A percentile compares a stretch with the other conserved stretches of the same genome.
Conservation (phyloP, 2,113 vertebrate genomes). For the Sylvietta virens region DNA sequence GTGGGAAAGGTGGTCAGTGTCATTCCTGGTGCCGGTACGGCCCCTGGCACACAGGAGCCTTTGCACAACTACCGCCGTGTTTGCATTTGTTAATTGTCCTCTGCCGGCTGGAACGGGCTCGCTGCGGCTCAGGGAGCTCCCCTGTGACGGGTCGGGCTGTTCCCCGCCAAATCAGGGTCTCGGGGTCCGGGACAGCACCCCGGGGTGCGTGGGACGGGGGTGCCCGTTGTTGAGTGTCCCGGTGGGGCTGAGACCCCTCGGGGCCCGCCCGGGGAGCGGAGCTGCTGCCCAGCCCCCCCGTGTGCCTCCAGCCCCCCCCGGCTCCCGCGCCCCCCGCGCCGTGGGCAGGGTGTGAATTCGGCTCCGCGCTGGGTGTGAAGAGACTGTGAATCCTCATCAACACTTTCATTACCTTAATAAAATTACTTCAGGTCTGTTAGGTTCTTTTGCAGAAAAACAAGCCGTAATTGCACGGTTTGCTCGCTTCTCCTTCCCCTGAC, state of each 20-base stretch:
- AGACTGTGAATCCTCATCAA: conserved; percentile 20
- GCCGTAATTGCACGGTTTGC: neutral
- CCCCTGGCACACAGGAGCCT: neutral
- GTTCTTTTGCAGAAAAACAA: neutral
- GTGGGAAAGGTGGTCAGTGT: fast-evolving
- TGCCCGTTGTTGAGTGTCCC: fast-evolving
- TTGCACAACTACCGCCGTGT: fast-evolving
- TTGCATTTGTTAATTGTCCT: fast-evolving
- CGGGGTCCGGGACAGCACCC: fast-evolving
- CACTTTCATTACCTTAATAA: conserved; percentile 37
- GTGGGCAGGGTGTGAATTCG: conserved; percentile 21
- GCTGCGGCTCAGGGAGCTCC: fast-evolving
- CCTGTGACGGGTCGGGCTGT: fast-evolving
- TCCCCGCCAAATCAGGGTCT: fast-evolving
- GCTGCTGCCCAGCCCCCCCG: neutral
- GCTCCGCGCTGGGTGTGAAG: neutral
- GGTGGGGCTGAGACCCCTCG: fast-evolving
- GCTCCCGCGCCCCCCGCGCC: neutral
- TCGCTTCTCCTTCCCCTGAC: neutral
- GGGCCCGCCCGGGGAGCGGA: neutral
- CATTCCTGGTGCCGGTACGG: fast-evolving
- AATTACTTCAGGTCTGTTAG: conserved; percentile 5
- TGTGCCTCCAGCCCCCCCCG: neutral
- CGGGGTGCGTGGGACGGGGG: neutral
- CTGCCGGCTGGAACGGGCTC: too few relatives aligned